These are phyloP conservation scores for Gymnothorax javanicus DNA, from an alignment of 2,797 vertebrate species.

Conservation along the genomic window DNA sequence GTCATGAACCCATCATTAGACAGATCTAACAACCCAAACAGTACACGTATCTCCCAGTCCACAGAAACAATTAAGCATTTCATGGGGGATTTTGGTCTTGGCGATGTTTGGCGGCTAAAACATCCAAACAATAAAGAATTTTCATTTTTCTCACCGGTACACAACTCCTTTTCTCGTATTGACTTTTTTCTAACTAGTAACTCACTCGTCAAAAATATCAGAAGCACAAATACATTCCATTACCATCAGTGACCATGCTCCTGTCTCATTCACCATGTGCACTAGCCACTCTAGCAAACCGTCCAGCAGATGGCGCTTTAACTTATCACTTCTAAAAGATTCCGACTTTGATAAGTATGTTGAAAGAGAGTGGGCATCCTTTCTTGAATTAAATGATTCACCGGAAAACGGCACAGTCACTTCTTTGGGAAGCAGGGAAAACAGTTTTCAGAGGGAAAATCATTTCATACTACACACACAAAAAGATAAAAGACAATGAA, in stretches of 20 bases:
- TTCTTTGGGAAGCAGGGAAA: conserved; percentile 15
- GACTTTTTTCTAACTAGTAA: conserved; percentile 1
- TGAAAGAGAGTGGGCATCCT: conserved; percentile 18
- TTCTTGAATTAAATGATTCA: not conserved
- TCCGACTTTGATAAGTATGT: not conserved
- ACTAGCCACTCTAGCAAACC: not conserved
- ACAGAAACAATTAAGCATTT: too few species aligned
- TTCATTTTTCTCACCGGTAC: not conserved
- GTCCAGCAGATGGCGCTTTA: conserved; percentile 13
- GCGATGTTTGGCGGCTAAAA: too few species aligned
- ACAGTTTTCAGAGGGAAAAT: conserved; percentile 9
- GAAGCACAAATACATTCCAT: too few species aligned
- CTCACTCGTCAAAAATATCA: too few species aligned
- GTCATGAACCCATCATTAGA: too few species aligned
- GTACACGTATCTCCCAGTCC: too few species aligned
- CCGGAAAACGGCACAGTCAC: not conserved
- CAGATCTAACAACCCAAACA: too few species aligned
- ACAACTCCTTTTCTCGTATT: not conserved
- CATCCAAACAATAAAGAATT: too few species aligned
- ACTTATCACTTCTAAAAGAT: conserved; percentile 22
- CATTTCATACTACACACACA: not conserved
- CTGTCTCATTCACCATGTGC: not conserved
- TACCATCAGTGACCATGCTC: too few species aligned
- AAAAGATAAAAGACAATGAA: too few species aligned
- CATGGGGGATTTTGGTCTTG: too few species aligned